Base-by-base conservation (phyloP, 2,888 invertebrate species). In the Megalurothrips usitatus region DNA sequence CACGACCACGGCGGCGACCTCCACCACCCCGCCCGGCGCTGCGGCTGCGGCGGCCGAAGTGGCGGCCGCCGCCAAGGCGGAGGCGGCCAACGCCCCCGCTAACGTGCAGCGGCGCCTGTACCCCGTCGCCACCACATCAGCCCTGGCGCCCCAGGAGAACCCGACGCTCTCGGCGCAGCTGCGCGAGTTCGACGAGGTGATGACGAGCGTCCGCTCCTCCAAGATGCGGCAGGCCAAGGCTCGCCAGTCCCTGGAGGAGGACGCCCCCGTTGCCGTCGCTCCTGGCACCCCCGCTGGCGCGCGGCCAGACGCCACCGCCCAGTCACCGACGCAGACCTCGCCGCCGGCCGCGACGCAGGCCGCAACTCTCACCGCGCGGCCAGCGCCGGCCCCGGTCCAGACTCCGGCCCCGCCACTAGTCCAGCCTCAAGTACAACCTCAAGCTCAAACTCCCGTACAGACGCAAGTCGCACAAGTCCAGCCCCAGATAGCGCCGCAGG, bases 111-210 rank as follows among this genome's bases (percentile, higher is more conserved):
- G 68, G 68, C 68, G 23, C 1, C 68, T 75, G 23, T 75, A 26
- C 68, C 12, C 58, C 19, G 17, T 19, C 52, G 10, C 52, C 52
- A 52, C 12, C 52, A 10, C 19, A 10, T 17, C 52, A 19, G 19
- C 52, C 19, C 17, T 4, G 6, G 19, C 58, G 58, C 58, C 58
- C 34, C 34, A 43, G 23, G 68, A 23, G 23, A 75, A 75, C 68
- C 23, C n/a, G 1, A 75, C 26, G 26, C 68, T 75, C 23, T 23
- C n/a, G 68, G 68, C 23, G 26, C 68, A 75, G 68, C 68, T 75
- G 23, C 68, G n/a, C 11, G 68, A 75, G 68, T 75, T 75, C 68
- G 68, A 75, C 23, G n/a, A n/a, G 68, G 68, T 75, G 68, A 43
- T 43, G 34, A 43, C 34, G 3, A 43, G 34, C 34, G 34, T 43